Conservation (phyloP, 2,113 vertebrate genomes). For the Pelecanoides urinatrix region DNA sequence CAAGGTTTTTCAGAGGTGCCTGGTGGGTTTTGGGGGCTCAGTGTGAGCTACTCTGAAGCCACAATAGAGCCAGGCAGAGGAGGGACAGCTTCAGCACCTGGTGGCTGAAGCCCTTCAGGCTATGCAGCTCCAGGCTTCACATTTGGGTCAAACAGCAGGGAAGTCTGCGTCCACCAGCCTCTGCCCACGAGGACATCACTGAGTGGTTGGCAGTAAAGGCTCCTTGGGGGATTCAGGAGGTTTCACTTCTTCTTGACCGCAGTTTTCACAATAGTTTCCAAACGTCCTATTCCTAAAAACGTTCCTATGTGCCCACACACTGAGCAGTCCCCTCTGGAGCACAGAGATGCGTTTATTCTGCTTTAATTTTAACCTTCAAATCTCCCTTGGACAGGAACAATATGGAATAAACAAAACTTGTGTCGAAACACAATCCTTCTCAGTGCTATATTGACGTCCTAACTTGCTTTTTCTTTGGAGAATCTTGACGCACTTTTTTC, state of each 20-base stretch:
- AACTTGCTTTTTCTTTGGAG: neutral
- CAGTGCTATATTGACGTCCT: neutral
- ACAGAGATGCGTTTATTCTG: neutral
- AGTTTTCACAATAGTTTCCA: conserved; percentile 2
- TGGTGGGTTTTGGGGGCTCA: neutral
- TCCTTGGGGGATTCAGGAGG: neutral
- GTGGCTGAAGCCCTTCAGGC: neutral
- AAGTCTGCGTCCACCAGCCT: neutral
- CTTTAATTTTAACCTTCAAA: neutral
- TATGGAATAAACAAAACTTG: neutral
- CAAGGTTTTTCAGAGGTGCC: neutral
- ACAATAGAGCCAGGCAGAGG: neutral
- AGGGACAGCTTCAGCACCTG: neutral
- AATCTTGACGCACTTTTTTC: neutral
- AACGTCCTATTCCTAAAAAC: neutral
- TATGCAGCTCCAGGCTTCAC: neutral
- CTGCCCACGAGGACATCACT: neutral
- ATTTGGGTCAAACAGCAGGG: neutral
- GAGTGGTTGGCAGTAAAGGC: neutral
- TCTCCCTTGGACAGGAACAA: neutral
- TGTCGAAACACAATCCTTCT: neutral
- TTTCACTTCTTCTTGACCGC: neutral
- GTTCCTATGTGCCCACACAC: neutral
- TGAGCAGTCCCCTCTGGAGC: neutral
- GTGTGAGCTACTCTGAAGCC: neutral